A percentile compares a stretch with the other conserved stretches of the same genome.
These are phyloP conservation scores for Vireo altiloquus DNA, from an alignment of 2,113 vertebrate genomes.

Conservation along the genomic window DNA sequence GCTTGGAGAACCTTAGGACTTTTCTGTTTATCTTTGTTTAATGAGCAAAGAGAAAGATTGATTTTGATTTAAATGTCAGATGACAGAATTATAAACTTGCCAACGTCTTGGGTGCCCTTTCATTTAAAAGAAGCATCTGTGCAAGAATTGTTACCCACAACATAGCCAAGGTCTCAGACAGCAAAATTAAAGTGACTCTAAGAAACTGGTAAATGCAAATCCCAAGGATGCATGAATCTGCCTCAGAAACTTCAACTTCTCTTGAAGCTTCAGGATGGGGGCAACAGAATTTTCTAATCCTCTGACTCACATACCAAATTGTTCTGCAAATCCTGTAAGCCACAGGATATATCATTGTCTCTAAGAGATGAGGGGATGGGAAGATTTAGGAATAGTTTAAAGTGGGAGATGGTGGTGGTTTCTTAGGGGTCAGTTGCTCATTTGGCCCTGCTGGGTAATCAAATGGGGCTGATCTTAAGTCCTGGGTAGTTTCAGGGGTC, in stretches of 20 bases:
- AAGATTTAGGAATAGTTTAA: neutral
- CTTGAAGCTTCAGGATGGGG: neutral
- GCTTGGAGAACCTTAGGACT: neutral
- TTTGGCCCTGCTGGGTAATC: neutral
- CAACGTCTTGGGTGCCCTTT: neutral
- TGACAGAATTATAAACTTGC: conserved; percentile 24
- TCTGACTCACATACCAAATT: neutral
- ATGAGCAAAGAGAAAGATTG: conserved; percentile 8
- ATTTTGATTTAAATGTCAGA: conserved; percentile 43
- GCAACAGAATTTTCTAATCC: neutral
- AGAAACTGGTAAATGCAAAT: neutral
- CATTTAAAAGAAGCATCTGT: conserved; percentile 16
- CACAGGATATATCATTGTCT: neutral
- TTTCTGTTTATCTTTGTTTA: conserved; percentile 7
- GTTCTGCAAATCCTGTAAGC: neutral
- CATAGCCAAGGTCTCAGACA: neutral
- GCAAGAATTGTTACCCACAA: neutral
- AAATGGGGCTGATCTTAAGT: neutral
- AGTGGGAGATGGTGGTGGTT: neutral
- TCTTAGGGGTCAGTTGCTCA: neutral
- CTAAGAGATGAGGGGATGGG: neutral
- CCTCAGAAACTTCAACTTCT: neutral
- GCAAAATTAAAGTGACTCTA: neutral
- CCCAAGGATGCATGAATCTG: neutral
- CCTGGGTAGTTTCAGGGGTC: neutral